These are phyloP conservation scores for Geococcyx californianus DNA, from an alignment of 2,113 vertebrate species.

Conservation along the genomic window DNA sequence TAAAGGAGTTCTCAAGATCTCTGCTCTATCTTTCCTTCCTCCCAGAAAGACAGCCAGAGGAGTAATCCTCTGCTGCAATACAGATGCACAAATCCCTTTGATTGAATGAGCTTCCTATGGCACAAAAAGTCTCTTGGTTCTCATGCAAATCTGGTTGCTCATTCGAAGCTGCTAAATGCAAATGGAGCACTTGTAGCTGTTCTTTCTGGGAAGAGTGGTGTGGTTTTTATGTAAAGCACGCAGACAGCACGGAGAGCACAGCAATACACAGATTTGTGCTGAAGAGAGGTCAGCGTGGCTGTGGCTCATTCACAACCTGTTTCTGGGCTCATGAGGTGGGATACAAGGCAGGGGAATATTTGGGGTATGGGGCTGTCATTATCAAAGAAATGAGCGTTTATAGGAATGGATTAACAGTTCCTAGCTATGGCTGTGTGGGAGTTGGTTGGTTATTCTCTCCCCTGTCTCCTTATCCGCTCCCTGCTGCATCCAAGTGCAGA, in stretches of 20 bases:
- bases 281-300: not conserved
- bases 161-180: not conserved
- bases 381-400: not conserved
- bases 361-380: not conserved
- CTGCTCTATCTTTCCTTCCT: not conserved
- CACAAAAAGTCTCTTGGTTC: not conserved
- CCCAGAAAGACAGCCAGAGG: not conserved
- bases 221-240: not conserved
- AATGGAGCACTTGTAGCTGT: conserved; percentile 18
- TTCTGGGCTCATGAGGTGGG: not conserved
- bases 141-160: conserved; percentile 46
- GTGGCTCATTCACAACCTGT: not conserved
- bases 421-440: fast-evolving
- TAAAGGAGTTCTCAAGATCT: not conserved
- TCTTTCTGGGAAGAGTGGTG: not conserved
- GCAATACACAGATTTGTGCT: not conserved
- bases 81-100: not conserved
- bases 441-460: not conserved
- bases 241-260: not conserved
- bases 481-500: not conserved
- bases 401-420: not conserved
- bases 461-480: not conserved
- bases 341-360: not conserved
- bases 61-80: not conserved
- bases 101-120: not conserved